A percentile compares a stretch with the other conserved stretches of the same genome.
Conservation (phyloP, 2,797 vertebrate species). For the Nannoperca obscura region DNA sequence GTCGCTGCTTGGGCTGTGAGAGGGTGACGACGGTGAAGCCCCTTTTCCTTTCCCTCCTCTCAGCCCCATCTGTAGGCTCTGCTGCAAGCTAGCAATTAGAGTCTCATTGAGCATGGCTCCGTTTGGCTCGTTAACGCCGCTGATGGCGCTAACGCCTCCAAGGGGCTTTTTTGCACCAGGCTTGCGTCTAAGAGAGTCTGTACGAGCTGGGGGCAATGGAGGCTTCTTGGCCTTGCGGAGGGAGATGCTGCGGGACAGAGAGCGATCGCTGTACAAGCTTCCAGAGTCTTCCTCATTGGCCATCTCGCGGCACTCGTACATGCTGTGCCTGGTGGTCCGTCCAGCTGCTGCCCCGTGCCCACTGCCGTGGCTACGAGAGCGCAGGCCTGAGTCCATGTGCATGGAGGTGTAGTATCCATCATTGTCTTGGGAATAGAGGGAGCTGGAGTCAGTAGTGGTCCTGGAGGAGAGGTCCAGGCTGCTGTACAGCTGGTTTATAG, state of each 20-base stretch:
- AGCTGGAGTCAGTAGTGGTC: constrained; percentile 88
- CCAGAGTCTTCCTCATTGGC: constrained; percentile 82
- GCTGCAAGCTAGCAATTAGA: constrained; percentile 94
- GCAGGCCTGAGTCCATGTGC: constrained; percentile 87
- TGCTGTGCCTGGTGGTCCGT: constrained; percentile 86
- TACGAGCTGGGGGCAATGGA: constrained; percentile 93
- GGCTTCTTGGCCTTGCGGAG: constrained; percentile 95
- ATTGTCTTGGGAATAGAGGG: constrained; percentile 91
- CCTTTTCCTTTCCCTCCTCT: constrained; percentile 84
- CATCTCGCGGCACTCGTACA: constrained; percentile 89
- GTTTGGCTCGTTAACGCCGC: constrained; percentile 56
- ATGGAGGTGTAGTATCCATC: constrained; percentile 90
- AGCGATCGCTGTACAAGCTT: constrained; percentile 86
- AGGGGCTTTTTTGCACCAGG: constrained; percentile 86
- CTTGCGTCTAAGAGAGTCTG: constrained; percentile 93
- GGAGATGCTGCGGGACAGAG: constrained; percentile 92
- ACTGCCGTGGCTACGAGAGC: constrained; percentile 80
- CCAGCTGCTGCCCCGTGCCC: constrained; percentile 82
- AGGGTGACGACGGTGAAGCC: constrained; percentile 87
- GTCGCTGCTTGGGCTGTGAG: constrained; percentile 96
- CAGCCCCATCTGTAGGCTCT: constrained; percentile 92
- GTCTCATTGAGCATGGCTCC: constrained; percentile 90
- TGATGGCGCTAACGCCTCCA: constrained; percentile 54
- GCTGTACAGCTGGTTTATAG: constrained; percentile 89
- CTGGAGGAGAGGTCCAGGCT: constrained; percentile 88